These are phyloP conservation scores for Arvicanthis niloticus DNA, from an alignment of 2,113 vertebrate genomes.

Conservation along the genomic window DNA sequence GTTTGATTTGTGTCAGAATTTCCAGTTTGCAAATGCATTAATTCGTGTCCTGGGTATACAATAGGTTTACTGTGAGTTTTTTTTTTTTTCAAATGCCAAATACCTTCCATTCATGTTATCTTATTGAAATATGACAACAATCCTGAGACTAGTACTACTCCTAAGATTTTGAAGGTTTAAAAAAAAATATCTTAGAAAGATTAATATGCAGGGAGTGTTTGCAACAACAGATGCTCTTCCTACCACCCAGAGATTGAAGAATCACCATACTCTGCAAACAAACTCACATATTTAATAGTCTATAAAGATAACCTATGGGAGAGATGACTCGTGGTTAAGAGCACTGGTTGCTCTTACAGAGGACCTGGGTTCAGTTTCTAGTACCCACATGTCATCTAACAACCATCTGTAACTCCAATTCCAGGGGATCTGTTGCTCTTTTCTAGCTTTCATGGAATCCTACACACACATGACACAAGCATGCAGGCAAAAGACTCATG, in stretches of 20 bases:
- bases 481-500: not conserved
- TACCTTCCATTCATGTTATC: not conserved
- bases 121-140: not conserved
- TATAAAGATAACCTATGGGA: not conserved
- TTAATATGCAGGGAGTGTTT: not conserved
- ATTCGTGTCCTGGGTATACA: not conserved
- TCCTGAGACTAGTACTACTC: not conserved
- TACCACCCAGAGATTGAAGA: not conserved
- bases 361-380: not conserved
- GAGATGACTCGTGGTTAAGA: not conserved
- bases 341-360: not conserved
- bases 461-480: not conserved
- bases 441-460: not conserved
- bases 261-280: constrained; percentile 12
- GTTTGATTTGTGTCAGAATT: not conserved
- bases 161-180: not conserved
- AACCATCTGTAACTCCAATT: not conserved
- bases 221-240: not conserved
- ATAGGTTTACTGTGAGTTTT: not conserved
- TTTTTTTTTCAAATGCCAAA: not conserved
- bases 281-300: not conserved
- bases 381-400: not conserved
- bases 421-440: not conserved
- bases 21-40: constrained; percentile 24
- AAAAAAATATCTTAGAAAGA: not conserved